These are phyloP conservation scores for Quadroppia sp. DNA, from an alignment of 2,888 invertebrate genomes.

Conservation along the genomic window DNA sequence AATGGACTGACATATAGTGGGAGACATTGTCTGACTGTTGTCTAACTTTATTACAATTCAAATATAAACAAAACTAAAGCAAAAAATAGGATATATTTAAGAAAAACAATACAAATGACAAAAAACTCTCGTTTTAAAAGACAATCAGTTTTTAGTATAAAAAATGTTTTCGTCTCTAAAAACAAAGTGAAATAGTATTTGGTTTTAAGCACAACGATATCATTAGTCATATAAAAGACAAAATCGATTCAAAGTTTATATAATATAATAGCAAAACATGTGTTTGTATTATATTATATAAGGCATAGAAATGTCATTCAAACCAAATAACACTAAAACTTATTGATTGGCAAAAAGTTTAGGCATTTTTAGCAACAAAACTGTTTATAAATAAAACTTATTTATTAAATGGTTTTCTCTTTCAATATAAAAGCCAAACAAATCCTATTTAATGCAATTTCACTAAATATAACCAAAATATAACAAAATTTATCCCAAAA, in stretches of 20 bases:
- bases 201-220: constrained; percentile 19
- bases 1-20: constrained; percentile 11
- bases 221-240: constrained; percentile 33
- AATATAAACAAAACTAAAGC: neutral
- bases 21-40: constrained; percentile 21
- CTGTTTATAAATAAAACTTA: no score
- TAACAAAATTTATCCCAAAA: no score
- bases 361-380: no score
- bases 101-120: neutral
- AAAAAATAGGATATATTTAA: neutral
- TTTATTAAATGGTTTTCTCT: no score
- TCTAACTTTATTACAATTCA: constrained; percentile 1
- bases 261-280: neutral
- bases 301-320: neutral
- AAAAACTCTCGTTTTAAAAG: neutral
- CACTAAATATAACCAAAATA: no score
- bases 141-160: constrained; percentile 3
- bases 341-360: no score
- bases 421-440: no score
- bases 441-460: no score
- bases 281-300: constrained; percentile 1
- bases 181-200: constrained; percentile 4
- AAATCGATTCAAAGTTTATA: constrained; percentile 23
- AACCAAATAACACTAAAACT: neutral
- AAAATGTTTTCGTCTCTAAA: constrained; percentile 5